Base-by-base conservation (phyloP, 2,113 vertebrate species). In the Planiliza haematocheilus region DNA sequence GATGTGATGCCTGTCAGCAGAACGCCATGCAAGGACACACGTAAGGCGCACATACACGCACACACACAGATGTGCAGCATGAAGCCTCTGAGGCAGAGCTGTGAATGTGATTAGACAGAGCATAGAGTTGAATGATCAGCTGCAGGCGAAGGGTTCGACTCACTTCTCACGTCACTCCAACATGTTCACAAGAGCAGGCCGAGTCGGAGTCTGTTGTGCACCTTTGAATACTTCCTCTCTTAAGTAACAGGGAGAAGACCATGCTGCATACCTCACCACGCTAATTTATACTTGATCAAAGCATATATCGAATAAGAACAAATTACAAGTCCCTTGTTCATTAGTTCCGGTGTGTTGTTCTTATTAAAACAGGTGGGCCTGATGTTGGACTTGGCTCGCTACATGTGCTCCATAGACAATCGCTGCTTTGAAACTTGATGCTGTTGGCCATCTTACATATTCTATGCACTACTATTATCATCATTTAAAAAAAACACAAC, bases 1-100 rank as follows among this genome's bases (percentile, higher is more conserved):
- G 63, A 87, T 50, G 78, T 81, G 81, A 90, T 83, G 53, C 77
- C 67, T 84, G 83, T 89, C 89, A 86, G 81, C 80, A 69, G 21
- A 55, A 78, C 42, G 61, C 78, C 79, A 70, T 36, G 52, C 76
- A 73, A 34, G 51, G 42, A 50, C 36, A 67, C 70, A 79, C 52
- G 67, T 38, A 75, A 87, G 59, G 59, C 36, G 7, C 51, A 21
- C 43, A 63, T 36, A 61, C 43, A 41, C 34, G 18, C 57, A 57
- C 39, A 69, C 70, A 69, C 45, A 59, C 34, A 43, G 46, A 16
- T 24, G n/a, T 24, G 10, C 37, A 14, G 7, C 36, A 18, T 14
- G 13, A 7, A 58, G 67, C 18, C 18, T 18, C 53, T 78, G 55
- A 81, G 46, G 50, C 37, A 24, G 64, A 83, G 55, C 86, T 86